Base-by-base conservation (phyloP, 2,797 vertebrate genomes). In the Pampus argenteus region DNA sequence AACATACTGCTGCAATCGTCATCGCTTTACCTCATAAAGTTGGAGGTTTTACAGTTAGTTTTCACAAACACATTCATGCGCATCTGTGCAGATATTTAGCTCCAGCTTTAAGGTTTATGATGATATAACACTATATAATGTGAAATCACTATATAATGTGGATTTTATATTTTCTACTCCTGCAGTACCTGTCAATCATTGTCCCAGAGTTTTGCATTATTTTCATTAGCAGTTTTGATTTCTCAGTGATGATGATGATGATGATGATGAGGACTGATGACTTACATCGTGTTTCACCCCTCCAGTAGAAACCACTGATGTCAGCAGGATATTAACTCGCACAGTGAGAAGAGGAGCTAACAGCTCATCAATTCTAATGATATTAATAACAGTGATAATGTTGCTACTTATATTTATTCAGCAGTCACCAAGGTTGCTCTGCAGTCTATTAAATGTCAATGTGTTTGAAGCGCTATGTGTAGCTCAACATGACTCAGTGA, bases 11-110 rank as follows among this genome's bases (percentile, higher is more conserved):
- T 70, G 29, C 57, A 50, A 50, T 61, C 56, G 25, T 77, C 74
- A 45, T 64, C 2, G 4, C 54, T 79, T 75, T 47, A 66, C 47
- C 56, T 60, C 11, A 10, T 74, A 34, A 59, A 76, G 58, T 63
- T 59, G 4, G 44, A 65, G 34, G 49, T 61, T 74, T 81, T 65
- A 54, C 36, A 55, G 59, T 66, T 74, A 38, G 75, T 42, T 73
- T 72, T 78, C 66, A 52, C 59, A 60, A 20, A 70, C n/a, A 28
- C 29, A 9, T 48, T 17, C n/a, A 3, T 17, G 23, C n/a, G 6
- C 42, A 59, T 70, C 60, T 40, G 54, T 49, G 34, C 9, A 47
- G 58, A 54, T 49, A 34, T 67, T 79, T 25, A 48, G 31, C 50
- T 44, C 38, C 9, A 14, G 23, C n/a, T 38, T 17, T 44, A 44